phyloP scores from a whole-genome alignment of 2,113 vertebrate genomes.

The Greenwoodochromis staneri region DNA sequence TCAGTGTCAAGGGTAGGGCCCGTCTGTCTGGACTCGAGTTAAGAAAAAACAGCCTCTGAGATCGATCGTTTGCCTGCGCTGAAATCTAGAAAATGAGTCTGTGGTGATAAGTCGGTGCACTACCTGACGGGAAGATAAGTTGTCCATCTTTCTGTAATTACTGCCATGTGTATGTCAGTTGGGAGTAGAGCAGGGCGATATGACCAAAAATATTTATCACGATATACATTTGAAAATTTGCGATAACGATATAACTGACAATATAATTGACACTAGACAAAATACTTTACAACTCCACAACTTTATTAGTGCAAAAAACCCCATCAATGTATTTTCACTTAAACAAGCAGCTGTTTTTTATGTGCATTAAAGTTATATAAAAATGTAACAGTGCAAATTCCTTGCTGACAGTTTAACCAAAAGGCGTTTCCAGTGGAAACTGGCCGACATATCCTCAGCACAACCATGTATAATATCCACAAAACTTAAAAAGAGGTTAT shows the following conservation, averaged over 20 bases:
- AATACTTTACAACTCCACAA: background rate
- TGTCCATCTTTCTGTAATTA: background rate
- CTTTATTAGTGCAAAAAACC: rapidly evolving
- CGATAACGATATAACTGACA: background rate
- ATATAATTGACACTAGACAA: background rate
- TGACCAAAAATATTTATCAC: background rate
- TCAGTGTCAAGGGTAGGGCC: background rate
- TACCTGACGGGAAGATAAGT: rapidly evolving
- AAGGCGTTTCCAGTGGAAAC: no score
- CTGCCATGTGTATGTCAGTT: background rate
- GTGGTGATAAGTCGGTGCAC: background rate
- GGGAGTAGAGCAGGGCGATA: background rate
- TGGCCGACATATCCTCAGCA: no score
- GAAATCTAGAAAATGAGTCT: background rate
- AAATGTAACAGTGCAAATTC: no score
- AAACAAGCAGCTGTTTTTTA: no score
- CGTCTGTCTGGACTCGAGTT: background rate
- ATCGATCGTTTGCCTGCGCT: background rate
- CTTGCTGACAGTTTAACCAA: no score
- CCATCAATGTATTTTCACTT: no score
- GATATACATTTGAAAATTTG: background rate
- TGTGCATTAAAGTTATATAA: no score
- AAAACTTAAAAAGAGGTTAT: no score
- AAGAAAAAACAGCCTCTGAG: background rate
- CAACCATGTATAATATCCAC: no score